Percentiles rank a stretch among this genome's conserved stretches.
phyloP scores from a whole-genome alignment of 2,797 vertebrate genomes.

The Acipenser ruthenus region DNA sequence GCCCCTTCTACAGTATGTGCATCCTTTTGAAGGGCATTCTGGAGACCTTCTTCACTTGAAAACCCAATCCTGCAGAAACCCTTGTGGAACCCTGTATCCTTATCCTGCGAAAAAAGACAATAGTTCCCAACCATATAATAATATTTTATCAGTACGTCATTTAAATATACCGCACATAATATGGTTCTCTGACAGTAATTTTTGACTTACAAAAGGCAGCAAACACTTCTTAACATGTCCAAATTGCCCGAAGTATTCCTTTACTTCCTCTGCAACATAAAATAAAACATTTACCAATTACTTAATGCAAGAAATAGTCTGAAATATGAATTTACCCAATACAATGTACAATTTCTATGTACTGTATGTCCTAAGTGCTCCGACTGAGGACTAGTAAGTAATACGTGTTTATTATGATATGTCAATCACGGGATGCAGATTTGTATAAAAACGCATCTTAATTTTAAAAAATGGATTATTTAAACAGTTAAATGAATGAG shows the following conservation, averaged over 20 bases:
- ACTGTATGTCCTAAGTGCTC: no score
- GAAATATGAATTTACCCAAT: no score
- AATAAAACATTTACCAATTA: background rate
- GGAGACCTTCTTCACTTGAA: conserved; percentile 54
- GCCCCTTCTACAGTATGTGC: conserved; percentile 72
- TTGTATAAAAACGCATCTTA: no score
- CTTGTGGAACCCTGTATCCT: conserved; percentile 78
- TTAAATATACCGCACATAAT: background rate
- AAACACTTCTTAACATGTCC: conserved; percentile 66
- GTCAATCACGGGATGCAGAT: no score
- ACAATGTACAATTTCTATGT: no score
- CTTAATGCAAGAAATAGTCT: no score
- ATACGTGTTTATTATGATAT: no score
- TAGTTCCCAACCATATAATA: background rate
- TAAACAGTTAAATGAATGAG: no score
- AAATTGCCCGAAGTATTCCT: conserved; percentile 80
- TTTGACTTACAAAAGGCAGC: conserved; percentile 79
- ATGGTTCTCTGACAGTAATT: no score
- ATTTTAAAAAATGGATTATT: no score
- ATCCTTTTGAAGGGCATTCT: conserved; percentile 73
- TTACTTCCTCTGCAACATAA: conserved; percentile 67
- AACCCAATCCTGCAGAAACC: conserved; percentile 77
- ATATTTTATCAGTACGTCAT: background rate
- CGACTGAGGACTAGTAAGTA: no score
- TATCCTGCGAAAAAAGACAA: conserved; percentile 55